phyloP scores from a whole-genome alignment of 2,888 invertebrate species.

The Hydropsyche betteni region DNA sequence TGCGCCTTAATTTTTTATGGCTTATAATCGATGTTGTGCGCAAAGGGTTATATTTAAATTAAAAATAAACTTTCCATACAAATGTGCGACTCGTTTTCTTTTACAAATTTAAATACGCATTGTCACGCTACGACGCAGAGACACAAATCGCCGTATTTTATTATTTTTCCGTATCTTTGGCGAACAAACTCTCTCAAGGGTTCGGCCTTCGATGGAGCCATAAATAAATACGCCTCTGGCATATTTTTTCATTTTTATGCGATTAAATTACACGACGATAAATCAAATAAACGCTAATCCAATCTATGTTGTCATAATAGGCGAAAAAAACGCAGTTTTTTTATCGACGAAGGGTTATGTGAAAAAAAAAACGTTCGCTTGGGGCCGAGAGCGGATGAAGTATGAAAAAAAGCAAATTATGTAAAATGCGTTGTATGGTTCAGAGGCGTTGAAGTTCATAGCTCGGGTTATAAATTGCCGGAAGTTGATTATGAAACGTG shows the following conservation, averaged over 20 bases:
- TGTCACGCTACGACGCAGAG: constrained; percentile 31
- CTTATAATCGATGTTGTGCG: constrained; percentile 50
- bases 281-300: constrained; percentile 18
- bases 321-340: background rate
- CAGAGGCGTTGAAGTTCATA: constrained; percentile 41
- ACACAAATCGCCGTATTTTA: constrained; percentile 26
- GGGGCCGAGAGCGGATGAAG: constrained; percentile 19
- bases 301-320: constrained; percentile 26
- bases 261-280: constrained; percentile 7
- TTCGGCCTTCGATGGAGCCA: constrained; percentile 10
- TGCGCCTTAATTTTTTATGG: constrained; percentile 52
- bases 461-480: constrained; percentile 41
- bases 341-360: background rate
- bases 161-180: constrained; percentile 6
- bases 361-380: background rate
- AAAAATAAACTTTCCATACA: constrained; percentile 44
- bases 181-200: constrained; percentile 11
- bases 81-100: constrained; percentile 40
- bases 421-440: constrained; percentile 31
- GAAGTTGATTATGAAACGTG: constrained; percentile 42
- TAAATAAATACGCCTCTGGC: too few species aligned
- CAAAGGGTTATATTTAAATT: constrained; percentile 48
- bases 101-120: constrained; percentile 44
- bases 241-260: too few species aligned
- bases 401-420: constrained; percentile 37